Evolutionary conservation across 2,113 vertebrate species (phyloP).

Genomic region (Triplophysa rosa): DNA sequence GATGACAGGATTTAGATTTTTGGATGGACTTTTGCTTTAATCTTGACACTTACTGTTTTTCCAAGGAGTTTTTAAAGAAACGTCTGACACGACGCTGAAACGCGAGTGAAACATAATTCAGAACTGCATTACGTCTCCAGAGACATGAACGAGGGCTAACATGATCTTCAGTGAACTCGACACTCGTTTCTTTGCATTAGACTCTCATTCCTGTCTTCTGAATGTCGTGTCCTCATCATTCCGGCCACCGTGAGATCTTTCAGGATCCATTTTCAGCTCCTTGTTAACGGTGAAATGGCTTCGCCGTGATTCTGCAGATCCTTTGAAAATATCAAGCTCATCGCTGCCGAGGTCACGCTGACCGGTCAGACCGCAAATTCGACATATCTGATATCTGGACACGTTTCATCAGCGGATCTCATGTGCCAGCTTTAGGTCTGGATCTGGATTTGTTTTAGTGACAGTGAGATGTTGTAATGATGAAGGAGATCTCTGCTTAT

Average conservation of each 20-base stretch:
- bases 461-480: slow-evolving; percentile 47
- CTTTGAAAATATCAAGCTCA: slow-evolving; percentile 16
- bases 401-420: slow-evolving; percentile 49
- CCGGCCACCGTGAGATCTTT: neutral
- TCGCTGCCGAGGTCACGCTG: slow-evolving; percentile 10
- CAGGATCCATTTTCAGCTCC: slow-evolving; percentile 13
- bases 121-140: neutral
- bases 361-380: slow-evolving; percentile 49
- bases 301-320: neutral
- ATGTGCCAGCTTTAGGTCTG: slow-evolving; percentile 37
- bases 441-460: slow-evolving; percentile 11
- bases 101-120: neutral
- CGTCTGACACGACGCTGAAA: neutral
- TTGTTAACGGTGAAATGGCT: neutral
- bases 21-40: no score
- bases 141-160: neutral
- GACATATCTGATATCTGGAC: slow-evolving; percentile 57
- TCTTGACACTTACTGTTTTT: no score
- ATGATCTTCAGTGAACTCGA: neutral
- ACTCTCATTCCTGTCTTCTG: neutral
- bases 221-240: slow-evolving; percentile 9
- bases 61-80: no score
- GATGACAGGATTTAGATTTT: no score
- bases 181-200: neutral
- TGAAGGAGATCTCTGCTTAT: slow-evolving; percentile 41